phyloP scores from a whole-genome alignment of 2,113 vertebrate species.

The Bufo gargarizans region DNA sequence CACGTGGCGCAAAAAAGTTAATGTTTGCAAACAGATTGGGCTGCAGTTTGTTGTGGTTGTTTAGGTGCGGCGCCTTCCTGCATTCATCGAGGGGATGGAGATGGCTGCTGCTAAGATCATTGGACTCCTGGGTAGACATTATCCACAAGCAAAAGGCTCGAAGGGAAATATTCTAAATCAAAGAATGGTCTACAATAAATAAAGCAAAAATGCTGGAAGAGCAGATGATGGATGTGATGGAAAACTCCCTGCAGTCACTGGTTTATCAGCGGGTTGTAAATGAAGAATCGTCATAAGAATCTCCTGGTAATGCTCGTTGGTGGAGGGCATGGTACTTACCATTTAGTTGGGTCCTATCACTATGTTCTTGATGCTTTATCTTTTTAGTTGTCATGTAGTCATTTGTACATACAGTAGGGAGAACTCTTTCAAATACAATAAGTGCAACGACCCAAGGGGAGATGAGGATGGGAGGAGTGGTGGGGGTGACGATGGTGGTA shows the following conservation, averaged over 20 bases:
- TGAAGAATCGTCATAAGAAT: not conserved
- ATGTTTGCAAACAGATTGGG: not conserved
- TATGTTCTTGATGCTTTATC: too few species aligned
- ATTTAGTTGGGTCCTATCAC: too few species aligned
- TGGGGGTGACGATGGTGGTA: too few species aligned
- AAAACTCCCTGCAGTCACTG: not conserved
- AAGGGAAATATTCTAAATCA: not conserved
- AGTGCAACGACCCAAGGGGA: too few species aligned
- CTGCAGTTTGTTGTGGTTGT: not conserved
- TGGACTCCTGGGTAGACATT: slow-evolving; percentile 2
- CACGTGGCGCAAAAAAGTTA: not conserved
- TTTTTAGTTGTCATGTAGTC: too few species aligned
- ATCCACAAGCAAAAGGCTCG: not conserved
- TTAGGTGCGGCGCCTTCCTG: not conserved
- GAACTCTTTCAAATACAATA: too few species aligned
- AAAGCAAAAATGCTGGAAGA: not conserved
- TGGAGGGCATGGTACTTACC: too few species aligned
- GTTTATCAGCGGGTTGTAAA: not conserved
- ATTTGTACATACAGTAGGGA: too few species aligned
- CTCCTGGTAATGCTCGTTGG: not conserved
- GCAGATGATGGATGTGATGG: not conserved
- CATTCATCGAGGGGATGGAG: not conserved
- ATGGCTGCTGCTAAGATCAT: not conserved
- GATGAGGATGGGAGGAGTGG: too few species aligned
- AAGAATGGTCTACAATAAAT: not conserved